Evolutionary conservation across 2,888 invertebrate genomes (phyloP), one percentile per base, ranked within the genome.

Genomic region (Mesorhabditis spiculigera): DNA sequence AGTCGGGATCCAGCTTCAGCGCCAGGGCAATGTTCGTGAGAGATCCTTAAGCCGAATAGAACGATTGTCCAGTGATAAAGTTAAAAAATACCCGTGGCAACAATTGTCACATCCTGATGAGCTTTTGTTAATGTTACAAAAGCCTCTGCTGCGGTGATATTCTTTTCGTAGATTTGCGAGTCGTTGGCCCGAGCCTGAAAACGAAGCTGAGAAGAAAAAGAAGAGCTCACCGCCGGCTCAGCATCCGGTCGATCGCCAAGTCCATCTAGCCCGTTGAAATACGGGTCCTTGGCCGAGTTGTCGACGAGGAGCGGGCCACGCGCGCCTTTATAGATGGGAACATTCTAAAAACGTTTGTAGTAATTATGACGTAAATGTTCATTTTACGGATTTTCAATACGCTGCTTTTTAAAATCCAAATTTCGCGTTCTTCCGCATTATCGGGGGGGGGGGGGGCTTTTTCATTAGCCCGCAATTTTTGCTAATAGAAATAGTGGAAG

Each of bases 21-120:
- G 88, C 87, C 58, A 88, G 70, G 0, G 87, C 87, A 3, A 88
- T 71, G 72, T 88, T 88, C 10, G 88, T 88, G 43, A 88, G 77
- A 0, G 88, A 87, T 0, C 86, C 88, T 45, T 72, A 69, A 44
- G 74, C 28, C 28, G 28, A 28, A 28, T 28, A 28, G 28, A 28
- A 28, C 3, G 28, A 28, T 28, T 28, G 1, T 28, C 3, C 28
- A 28, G 28, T 28, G 1, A 28, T 28, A 28, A 28, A 3, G 28
- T 28, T 28, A 28, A 28, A 28, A 28, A 28, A 50, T 13, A 50
- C 58, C 58, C n/a, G 58, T 50, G 1, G 58, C 58, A 50, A 50
- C 58, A 3, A 50, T 10, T 2, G 58, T 50, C 10, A n/a, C 8
- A 3, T 50, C 58, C n/a, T 10, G 58, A 50, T 50, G 8, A 10